Conservation (phyloP, 2,888 invertebrate species). For the Tuberolachnus salignus region DNA sequence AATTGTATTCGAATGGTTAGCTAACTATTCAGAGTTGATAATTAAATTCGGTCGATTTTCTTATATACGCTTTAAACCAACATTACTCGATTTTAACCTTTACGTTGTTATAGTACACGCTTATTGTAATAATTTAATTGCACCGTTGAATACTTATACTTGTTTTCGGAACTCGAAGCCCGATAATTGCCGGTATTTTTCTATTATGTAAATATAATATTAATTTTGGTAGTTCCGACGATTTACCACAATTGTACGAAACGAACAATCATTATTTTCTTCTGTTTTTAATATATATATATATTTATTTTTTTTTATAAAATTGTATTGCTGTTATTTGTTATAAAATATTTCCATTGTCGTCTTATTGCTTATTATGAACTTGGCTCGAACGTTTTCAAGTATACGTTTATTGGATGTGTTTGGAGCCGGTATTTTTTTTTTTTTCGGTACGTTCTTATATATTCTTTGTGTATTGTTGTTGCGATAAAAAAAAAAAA, state of each 20-base stretch:
- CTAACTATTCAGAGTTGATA: background rate
- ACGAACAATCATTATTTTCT: background rate
- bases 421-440: too few species aligned
- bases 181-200: background rate
- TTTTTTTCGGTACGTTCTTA: too few species aligned
- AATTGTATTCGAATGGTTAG: constrained; percentile 4
- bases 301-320: too few species aligned
- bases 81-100: background rate
- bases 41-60: background rate
- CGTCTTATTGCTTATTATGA: too few species aligned
- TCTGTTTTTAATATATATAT: too few species aligned
- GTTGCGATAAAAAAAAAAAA: too few species aligned
- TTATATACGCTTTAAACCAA: background rate
- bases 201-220: background rate
- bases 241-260: background rate
- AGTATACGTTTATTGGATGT: too few species aligned
- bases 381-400: too few species aligned
- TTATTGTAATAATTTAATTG: background rate
- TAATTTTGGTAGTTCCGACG: background rate
- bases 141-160: background rate
- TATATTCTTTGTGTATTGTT: too few species aligned
- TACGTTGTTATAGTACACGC: background rate
- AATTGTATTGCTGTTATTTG: too few species aligned
- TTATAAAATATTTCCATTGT: too few species aligned
- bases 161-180: background rate